These are phyloP conservation scores for Monochamus alternatus DNA, from an alignment of 2,888 invertebrate genomes.

Conservation along the genomic window DNA sequence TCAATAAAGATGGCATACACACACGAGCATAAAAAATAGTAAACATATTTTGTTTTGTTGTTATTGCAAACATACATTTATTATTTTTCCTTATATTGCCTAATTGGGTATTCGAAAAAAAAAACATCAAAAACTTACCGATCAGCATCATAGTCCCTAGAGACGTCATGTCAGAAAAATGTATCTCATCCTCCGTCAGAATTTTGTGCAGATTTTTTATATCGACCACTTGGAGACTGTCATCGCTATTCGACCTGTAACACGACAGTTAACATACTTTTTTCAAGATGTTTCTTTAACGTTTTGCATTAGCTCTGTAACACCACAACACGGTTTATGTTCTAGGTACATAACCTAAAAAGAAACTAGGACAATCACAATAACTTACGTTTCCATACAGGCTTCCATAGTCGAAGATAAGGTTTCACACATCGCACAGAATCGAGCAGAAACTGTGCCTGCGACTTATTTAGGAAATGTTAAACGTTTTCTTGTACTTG, in stretches of 20 bases:
- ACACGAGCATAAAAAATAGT: too few relatives aligned
- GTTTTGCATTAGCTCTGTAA: background rate
- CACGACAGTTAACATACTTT: background rate
- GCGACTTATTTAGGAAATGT: background rate
- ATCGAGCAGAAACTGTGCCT: too few relatives aligned
- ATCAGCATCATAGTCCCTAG: constrained; percentile 62
- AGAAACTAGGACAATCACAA: background rate
- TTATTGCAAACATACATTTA: too few relatives aligned
- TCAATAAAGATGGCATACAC: background rate
- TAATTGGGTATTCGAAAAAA: too few relatives aligned
- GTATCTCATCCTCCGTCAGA: constrained; percentile 61
- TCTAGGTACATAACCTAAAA: background rate
- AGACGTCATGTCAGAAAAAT: constrained; percentile 63
- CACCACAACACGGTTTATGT: constrained; percentile 14
- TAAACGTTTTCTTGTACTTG: background rate
- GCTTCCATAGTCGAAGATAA: constrained; percentile 7
- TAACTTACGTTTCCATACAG: constrained; percentile 9
- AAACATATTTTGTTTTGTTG: too few relatives aligned
- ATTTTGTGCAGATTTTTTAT: constrained; percentile 59
- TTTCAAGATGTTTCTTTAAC: background rate
- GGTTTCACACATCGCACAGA: too few relatives aligned
- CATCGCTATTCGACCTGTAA: constrained; percentile 46
- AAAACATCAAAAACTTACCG: constrained; percentile 57
- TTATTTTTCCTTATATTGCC: too few relatives aligned
- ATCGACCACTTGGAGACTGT: constrained; percentile 60